These are phyloP conservation scores for Pocota personata DNA, from an alignment of 2,888 invertebrate genomes.

Conservation along the genomic window DNA sequence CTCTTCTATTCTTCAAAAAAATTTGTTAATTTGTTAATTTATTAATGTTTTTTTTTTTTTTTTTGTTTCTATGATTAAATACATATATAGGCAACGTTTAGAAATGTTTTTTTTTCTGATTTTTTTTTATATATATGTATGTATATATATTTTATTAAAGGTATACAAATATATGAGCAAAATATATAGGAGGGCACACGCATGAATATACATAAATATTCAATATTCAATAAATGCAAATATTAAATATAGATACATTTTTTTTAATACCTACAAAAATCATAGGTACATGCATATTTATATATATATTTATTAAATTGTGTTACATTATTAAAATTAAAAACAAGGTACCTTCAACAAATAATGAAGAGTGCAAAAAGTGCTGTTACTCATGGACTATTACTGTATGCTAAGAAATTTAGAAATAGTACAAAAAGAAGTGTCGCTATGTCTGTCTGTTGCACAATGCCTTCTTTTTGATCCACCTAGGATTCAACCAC, in stretches of 20 bases:
- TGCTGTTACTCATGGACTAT: constrained; percentile 19
- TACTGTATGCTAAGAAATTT: too few relatives aligned
- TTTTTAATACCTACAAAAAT: constrained; percentile 72
- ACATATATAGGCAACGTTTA: constrained; percentile 73
- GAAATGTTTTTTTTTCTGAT: constrained; percentile 68
- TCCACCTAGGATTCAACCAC: too few relatives aligned
- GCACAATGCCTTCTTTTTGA: too few relatives aligned
- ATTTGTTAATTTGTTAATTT: constrained; percentile 19
- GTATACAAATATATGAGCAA: constrained; percentile 74
- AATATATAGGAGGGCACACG: constrained; percentile 74
- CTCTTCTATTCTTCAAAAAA: constrained; percentile 8
- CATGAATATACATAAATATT: constrained; percentile 73
- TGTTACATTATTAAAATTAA: constrained; percentile 22
- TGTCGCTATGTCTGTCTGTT: too few relatives aligned
- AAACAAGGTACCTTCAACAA: constrained; percentile 17
- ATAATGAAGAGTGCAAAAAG: constrained; percentile 8
- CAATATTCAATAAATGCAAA: constrained; percentile 73
- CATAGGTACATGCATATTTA: constrained; percentile 67
- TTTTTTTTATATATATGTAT: constrained; percentile 31
- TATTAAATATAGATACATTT: constrained; percentile 66
- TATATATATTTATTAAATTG: constrained; percentile 46
- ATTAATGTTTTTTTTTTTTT: too few relatives aligned
- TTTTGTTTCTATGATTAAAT: constrained; percentile 63
- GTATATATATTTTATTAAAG: constrained; percentile 54
- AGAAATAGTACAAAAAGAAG: too few relatives aligned